Evolutionary conservation across 1,140 invertebrate genomes (phyloP).

Genomic region (Drosophila kurseongensis): DNA sequence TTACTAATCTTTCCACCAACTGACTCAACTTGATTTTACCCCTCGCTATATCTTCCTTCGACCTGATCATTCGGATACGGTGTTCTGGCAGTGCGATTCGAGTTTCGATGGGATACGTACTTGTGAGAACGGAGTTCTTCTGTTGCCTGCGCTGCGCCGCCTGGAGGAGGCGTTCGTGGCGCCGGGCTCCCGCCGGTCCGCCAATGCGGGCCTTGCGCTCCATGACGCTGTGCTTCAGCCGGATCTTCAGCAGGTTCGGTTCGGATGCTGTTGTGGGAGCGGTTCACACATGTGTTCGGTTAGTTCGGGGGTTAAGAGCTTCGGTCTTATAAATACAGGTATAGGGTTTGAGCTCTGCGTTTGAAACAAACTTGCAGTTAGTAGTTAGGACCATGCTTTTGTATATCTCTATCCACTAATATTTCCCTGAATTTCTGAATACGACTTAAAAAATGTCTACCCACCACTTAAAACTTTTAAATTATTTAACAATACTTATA

Average conservation of each 20-base stretch:
- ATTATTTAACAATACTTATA: neutral
- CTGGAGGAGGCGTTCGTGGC: slow-evolving; percentile 91
- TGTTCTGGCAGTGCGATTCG: too few relatives aligned
- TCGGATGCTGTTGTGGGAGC: slow-evolving; percentile 92
- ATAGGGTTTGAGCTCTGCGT: neutral
- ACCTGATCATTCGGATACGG: neutral
- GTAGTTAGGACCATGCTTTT: slow-evolving; percentile 1
- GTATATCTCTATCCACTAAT: neutral
- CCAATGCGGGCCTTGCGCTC: slow-evolving; percentile 91
- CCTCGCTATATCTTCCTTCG: neutral
- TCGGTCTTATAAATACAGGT: slow-evolving; percentile 7
- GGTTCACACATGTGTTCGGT: slow-evolving; percentile 34
- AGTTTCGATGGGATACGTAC: too few relatives aligned
- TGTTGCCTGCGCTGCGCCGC: slow-evolving; percentile 88
- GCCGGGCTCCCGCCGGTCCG: slow-evolving; percentile 93
- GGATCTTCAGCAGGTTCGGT: slow-evolving; percentile 98
- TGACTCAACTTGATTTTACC: too few relatives aligned
- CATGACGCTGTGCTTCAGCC: slow-evolving; percentile 97
- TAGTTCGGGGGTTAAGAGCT: slow-evolving; percentile 22
- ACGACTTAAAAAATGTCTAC: neutral
- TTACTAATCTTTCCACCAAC: too few relatives aligned
- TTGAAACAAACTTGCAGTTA: slow-evolving; percentile 8
- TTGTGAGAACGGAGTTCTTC: slow-evolving; percentile 90
- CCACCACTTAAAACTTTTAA: neutral
- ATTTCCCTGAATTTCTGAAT: too few relatives aligned